These are phyloP conservation scores for Hypercompe scribonia DNA, from an alignment of 2,888 invertebrate genomes.

Conservation along the genomic window DNA sequence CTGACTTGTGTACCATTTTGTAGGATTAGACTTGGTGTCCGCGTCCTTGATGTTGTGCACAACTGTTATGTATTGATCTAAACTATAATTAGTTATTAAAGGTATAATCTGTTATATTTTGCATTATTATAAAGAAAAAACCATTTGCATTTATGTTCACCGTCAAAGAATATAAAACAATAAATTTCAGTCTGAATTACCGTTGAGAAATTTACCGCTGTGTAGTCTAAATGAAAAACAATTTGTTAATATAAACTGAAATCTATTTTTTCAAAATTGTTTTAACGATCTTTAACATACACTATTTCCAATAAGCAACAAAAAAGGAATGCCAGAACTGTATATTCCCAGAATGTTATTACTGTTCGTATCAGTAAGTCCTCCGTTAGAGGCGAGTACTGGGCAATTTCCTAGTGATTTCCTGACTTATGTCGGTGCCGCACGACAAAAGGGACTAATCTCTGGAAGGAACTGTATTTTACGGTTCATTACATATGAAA, in stretches of 20 bases:
- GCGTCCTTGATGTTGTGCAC: slow-evolving; percentile 26
- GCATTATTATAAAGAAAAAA: too few species aligned
- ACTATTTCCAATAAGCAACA: not conserved
- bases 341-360: slow-evolving; percentile 43
- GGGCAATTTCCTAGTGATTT: slow-evolving; percentile 81
- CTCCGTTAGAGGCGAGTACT: slow-evolving; percentile 54
- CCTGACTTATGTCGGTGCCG: slow-evolving; percentile 60
- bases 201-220: too few species aligned
- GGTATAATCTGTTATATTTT: too few species aligned
- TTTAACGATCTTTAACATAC: not conserved
- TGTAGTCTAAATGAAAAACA: not conserved
- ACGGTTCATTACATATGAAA: slow-evolving; percentile 74
- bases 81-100: too few species aligned
- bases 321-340: slow-evolving; percentile 14
- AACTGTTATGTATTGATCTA: slow-evolving; percentile 30
- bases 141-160: too few species aligned
- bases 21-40: slow-evolving; percentile 35
- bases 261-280: not conserved
- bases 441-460: slow-evolving; percentile 79
- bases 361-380: slow-evolving; percentile 46
- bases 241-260: not conserved
- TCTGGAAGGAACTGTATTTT: slow-evolving; percentile 79
- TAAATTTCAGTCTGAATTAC: too few species aligned
- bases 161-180: too few species aligned
- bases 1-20: slow-evolving; percentile 37